Conservation (phyloP, 1,140 invertebrate genomes). For the Episyrphus balteatus region DNA sequence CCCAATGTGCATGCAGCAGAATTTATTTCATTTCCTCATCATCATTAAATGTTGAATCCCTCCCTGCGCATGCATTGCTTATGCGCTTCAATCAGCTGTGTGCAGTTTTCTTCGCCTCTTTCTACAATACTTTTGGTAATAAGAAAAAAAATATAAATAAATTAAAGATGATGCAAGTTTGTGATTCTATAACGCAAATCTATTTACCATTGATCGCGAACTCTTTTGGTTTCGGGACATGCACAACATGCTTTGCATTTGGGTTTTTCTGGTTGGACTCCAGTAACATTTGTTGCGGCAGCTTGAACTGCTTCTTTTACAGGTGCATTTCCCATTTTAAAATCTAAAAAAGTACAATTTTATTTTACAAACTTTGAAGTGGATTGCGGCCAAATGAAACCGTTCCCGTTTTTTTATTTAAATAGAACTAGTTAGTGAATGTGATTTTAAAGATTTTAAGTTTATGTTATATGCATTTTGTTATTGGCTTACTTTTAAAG, state of each 20-base stretch:
- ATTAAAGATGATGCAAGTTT: not conserved
- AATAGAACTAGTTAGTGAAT: too few relatives aligned
- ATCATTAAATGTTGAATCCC: constrained; percentile 67
- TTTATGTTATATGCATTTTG: too few relatives aligned
- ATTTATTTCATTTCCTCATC: too few relatives aligned
- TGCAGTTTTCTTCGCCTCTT: constrained; percentile 87
- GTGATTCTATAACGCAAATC: constrained; percentile 12
- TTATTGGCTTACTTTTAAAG: too few relatives aligned
- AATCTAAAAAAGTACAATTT: too few relatives aligned
- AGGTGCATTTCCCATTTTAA: constrained; percentile 24
- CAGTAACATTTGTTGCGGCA: constrained; percentile 29
- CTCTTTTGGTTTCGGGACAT: constrained; percentile 91
- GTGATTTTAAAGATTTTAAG: too few relatives aligned
- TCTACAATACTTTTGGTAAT: constrained; percentile 66
- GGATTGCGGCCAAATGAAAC: too few relatives aligned
- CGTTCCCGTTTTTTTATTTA: too few relatives aligned
- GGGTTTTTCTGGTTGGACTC: constrained; percentile 40
- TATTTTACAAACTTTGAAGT: too few relatives aligned
- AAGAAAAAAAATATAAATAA: not conserved
- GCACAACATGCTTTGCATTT: constrained; percentile 94
- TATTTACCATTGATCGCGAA: constrained; percentile 84
- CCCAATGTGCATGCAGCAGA: too few relatives aligned
- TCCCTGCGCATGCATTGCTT: constrained; percentile 90
- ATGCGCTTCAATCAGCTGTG: constrained; percentile 85
- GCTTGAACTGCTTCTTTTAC: constrained; percentile 15